Conservation (phyloP, 2,113 vertebrate species). For the Cinclus cinclus region DNA sequence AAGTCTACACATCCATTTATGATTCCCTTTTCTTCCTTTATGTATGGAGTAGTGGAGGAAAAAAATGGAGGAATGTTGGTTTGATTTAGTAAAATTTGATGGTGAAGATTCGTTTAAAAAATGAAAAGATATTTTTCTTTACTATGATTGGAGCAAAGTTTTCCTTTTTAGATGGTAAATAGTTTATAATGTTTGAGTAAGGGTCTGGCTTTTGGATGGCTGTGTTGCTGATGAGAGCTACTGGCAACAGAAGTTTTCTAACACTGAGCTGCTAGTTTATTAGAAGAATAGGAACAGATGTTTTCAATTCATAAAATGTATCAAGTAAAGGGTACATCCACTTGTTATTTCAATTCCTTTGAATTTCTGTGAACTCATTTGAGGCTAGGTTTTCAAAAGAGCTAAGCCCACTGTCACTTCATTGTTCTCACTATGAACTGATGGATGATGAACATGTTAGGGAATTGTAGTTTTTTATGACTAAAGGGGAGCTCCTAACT, state of each 20-base stretch:
- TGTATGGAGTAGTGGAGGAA: too few species aligned
- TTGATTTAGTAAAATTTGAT: neutral
- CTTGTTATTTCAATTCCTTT: constrained; percentile 55
- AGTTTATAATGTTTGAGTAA: neutral
- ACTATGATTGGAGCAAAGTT: neutral
- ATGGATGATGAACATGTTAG: neutral
- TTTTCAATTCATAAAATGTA: constrained; percentile 48
- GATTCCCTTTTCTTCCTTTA: neutral
- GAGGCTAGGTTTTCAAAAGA: constrained; percentile 38
- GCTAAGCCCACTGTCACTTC: neutral
- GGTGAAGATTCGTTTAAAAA: neutral
- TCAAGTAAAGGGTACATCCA: constrained; percentile 38
- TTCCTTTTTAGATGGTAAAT: neutral
- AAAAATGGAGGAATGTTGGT: neutral
- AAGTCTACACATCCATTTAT: neutral
- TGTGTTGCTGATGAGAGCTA: neutral
- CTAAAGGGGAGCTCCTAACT: constrained; percentile 7
- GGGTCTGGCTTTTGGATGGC: neutral
- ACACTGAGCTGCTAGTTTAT: constrained; percentile 3
- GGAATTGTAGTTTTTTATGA: constrained; percentile 22
- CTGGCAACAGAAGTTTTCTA: constrained; percentile 20
- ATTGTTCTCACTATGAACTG: constrained; percentile 27
- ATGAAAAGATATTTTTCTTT: neutral
- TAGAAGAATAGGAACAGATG: constrained; percentile 57
- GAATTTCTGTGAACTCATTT: constrained; percentile 51